Base-by-base conservation (phyloP, 2,113 vertebrate genomes). In the Brevimyrus niger region DNA sequence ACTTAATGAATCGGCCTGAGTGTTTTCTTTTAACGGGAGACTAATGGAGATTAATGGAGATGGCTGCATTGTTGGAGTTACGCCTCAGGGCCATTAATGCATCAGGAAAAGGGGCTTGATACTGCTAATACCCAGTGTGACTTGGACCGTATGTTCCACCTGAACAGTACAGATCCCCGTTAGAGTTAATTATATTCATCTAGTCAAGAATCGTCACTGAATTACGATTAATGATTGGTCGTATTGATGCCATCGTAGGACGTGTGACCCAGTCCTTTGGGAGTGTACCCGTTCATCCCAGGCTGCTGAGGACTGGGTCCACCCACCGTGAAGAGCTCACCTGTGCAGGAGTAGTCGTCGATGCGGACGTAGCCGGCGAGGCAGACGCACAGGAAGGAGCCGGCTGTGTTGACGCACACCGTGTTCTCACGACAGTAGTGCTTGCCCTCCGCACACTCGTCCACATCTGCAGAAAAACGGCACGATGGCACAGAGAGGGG, bases 391-490 rank as follows among this genome's bases (percentile, higher is more conserved):
- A 99, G 97, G 92, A 99, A 99, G 91, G 98, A 99, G 48, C 98
- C 98, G 0, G 97, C 97, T 6, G 97, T 98, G 92, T 99, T 99
- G 76, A 99, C 97, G 23, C 98, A 99, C 96, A 98, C 95, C 11
- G 98, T 98, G 90, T 99, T 99, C 94, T 99, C 98, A 4, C 97
- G 96, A 91, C 98, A 99, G 95, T 99, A 99, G 92, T 99, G 98
- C 73, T 96, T 97, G 15, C 98, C 98, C 93, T 99, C 98, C 10
- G 97, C 97, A 90, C 98, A 99, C 92, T 99, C 98, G 85, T 99
- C 97, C 17, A 99, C 95, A 94, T 99, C 98, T 99, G 92, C 80
- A 89, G 92, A 93, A 58, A 92, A 83, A 90, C 76, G 35, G 92
- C 4, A 83, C 21, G 42, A 23, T 9, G 35, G 17, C 11, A n/a